Evolutionary conservation across 2,113 vertebrate species (phyloP).

Genomic region (Aptenodytes forsteri): DNA sequence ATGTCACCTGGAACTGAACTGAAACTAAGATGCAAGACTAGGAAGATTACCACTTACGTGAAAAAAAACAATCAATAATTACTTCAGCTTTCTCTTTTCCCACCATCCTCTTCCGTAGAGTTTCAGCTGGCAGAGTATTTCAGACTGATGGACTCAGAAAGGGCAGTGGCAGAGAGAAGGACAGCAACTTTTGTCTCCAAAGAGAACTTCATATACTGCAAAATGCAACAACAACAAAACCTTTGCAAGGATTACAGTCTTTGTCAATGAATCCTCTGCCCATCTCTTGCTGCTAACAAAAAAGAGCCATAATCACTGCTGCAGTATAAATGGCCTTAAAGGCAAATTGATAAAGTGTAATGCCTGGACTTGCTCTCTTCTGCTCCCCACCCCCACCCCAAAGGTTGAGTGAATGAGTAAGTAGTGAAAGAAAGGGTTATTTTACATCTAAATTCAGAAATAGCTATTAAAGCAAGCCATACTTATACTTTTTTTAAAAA

Average conservation of each 20-base stretch:
- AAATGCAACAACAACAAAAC: not conserved
- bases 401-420: not conserved
- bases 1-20: not conserved
- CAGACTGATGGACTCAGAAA: slow-evolving; percentile 29
- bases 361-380: not conserved
- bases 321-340: not conserved
- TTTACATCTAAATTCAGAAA: not conserved
- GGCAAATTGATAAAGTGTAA: not conserved
- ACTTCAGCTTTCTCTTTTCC: not conserved
- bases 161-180: not conserved
- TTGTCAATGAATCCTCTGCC: slow-evolving; percentile 14
- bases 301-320: not conserved
- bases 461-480: not conserved
- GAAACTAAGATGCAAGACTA: not conserved
- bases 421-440: not conserved
- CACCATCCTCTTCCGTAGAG: not conserved
- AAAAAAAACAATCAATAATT: not conserved
- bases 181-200: not conserved
- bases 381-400: not conserved
- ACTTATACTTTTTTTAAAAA: not conserved
- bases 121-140: slow-evolving; percentile 33
- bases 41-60: not conserved
- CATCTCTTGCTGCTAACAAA: not conserved
- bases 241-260: slow-evolving; percentile 8
- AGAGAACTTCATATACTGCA: slow-evolving; percentile 1